A percentile compares a stretch with the other conserved stretches of the same genome.
Evolutionary conservation across 2,888 invertebrate species (phyloP).

Genomic region (Andrena camellia): DNA sequence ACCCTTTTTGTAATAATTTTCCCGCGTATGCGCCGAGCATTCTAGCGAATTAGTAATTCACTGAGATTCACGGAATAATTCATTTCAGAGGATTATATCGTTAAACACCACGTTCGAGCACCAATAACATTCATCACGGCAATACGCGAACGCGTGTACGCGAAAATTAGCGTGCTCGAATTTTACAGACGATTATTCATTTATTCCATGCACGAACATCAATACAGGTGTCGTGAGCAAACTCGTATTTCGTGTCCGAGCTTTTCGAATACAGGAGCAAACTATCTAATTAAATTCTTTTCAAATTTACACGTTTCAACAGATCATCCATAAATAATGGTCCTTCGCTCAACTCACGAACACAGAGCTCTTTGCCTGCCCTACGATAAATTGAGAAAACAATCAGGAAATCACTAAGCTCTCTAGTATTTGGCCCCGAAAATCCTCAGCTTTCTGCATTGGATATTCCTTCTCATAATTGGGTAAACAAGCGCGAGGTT

Average conservation of each 20-base stretch:
- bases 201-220: not conserved
- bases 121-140: slow-evolving; percentile 9
- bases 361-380: not conserved
- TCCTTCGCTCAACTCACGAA: not conserved
- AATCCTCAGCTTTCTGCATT: not conserved
- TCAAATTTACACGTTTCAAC: not conserved
- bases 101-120: slow-evolving; percentile 18
- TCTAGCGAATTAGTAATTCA: not conserved
- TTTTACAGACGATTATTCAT: not conserved
- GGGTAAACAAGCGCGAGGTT: slow-evolving; percentile 12
- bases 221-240: slow-evolving; percentile 9
- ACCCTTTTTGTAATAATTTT: not conserved
- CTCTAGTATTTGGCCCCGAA: slow-evolving; percentile 1
- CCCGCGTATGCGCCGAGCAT: not conserved
- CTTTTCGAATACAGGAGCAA: not conserved
- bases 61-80: slow-evolving; percentile 13
- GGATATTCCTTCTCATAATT: slow-evolving; percentile 28
- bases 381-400: slow-evolving; percentile 9
- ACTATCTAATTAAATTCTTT: slow-evolving; percentile 18
- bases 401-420: slow-evolving; percentile 24
- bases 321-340: slow-evolving; percentile 20
- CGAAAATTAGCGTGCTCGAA: slow-evolving; percentile 28
- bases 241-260: not conserved
- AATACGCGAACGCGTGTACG: not conserved
- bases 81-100: slow-evolving; percentile 31